phyloP scores from a whole-genome alignment of 30 jellyfish, hydroid and myxozoan species.

The Aurelia aurita region DNA sequence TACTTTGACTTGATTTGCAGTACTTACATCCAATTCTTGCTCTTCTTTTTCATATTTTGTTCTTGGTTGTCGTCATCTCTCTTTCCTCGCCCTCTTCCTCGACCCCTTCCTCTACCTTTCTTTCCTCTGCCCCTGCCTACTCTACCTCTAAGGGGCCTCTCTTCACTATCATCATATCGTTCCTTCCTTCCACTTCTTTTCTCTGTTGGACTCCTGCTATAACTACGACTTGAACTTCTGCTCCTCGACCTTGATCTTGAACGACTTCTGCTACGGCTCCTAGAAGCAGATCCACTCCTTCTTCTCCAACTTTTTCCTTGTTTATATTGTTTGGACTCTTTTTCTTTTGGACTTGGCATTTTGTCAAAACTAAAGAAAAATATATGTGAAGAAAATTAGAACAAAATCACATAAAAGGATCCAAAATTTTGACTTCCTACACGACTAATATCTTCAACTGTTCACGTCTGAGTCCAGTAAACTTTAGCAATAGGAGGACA shows the following conservation, averaged over 20 bases:
- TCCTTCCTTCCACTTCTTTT: conserved; percentile 18
- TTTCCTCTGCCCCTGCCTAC: conserved; percentile 42
- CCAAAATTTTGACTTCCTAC: no score
- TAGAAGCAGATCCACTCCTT: conserved; percentile 3
- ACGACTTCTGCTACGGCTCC: conserved; percentile 18
- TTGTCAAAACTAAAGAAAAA: neutral
- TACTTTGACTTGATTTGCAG: neutral
- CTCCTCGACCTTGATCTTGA: conserved; percentile 44
- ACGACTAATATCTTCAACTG: no score
- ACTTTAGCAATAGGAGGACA: no score
- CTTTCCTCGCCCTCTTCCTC: conserved; percentile 54
- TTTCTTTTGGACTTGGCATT: neutral
- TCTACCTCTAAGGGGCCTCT: neutral
- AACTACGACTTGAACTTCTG: conserved; percentile 31
- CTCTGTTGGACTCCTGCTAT: conserved; percentile 47
- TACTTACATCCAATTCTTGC: conserved; percentile 43
- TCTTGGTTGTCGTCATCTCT: conserved; percentile 14
- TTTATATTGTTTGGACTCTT: neutral
- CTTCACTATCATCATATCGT: conserved; percentile 8
- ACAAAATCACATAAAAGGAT: no score
- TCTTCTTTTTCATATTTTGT: conserved; percentile 34
- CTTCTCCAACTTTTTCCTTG: conserved; percentile 17
- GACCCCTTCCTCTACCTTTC: conserved; percentile 50
- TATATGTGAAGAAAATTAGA: no score
- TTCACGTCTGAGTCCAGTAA: no score